phyloP scores from a whole-genome alignment of 2,113 vertebrate species.

The Dasyprocta punctata region DNA sequence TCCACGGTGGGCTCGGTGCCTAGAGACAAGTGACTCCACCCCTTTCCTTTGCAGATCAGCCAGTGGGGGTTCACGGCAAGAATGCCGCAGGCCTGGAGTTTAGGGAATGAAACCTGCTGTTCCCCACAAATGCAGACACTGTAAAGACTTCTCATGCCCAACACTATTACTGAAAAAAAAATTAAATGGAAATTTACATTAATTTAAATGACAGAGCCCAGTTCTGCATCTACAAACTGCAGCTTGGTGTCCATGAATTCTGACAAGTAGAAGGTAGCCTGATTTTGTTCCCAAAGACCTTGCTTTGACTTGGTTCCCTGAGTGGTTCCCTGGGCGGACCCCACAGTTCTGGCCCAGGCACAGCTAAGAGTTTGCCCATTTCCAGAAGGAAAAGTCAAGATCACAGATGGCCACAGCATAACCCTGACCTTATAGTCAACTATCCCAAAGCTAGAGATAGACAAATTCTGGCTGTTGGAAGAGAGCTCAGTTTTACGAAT shows the following conservation, averaged over 20 bases:
- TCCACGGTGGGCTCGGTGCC: not conserved
- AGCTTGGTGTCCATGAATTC: not conserved
- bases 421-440: not conserved
- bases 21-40: not conserved
- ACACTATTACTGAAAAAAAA: not conserved
- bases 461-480: not conserved
- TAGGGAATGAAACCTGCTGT: not conserved
- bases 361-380: not conserved
- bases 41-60: not conserved
- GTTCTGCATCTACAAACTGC: not conserved
- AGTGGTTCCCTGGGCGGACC: not conserved
- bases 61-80: not conserved
- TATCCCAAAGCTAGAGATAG: not conserved
- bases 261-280: not conserved
- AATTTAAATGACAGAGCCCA: not conserved
- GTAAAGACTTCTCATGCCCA: not conserved
- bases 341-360: not conserved
- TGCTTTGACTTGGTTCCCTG: not conserved
- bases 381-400: not conserved
- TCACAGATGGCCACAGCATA: not conserved
- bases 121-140: not conserved
- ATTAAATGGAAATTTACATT: not conserved
- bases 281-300: not conserved
- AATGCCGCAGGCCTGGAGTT: not conserved
- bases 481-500: not conserved